Percentiles rank a stretch among this genome's conserved stretches.
These are phyloP conservation scores for Drosophila suzukii DNA, from an alignment of 1,140 invertebrate species.

Conservation along the genomic window DNA sequence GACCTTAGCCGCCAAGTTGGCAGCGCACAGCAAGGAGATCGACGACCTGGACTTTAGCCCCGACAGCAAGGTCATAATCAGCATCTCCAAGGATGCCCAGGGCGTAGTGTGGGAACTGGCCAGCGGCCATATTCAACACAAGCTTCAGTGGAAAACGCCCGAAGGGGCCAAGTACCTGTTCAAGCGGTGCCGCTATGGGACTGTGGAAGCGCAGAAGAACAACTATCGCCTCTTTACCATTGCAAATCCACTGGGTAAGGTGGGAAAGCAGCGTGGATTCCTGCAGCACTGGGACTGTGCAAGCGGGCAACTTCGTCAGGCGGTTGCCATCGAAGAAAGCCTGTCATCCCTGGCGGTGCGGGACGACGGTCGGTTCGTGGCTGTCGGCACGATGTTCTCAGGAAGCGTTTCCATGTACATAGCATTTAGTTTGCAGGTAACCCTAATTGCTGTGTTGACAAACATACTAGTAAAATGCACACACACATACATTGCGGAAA, in stretches of 20 bases:
- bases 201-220: slow-evolving; percentile 88
- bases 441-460: not conserved
- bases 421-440: slow-evolving; percentile 95
- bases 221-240: slow-evolving; percentile 91
- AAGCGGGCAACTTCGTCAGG: slow-evolving; percentile 86
- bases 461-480: no score
- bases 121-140: slow-evolving; percentile 85
- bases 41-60: slow-evolving; percentile 96
- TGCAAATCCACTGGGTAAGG: slow-evolving; percentile 90
- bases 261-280: slow-evolving; percentile 89
- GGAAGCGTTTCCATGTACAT: slow-evolving; percentile 96
- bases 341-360: slow-evolving; percentile 94
- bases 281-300: slow-evolving; percentile 90
- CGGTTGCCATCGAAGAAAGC: slow-evolving; percentile 89
- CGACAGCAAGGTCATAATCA: slow-evolving; percentile 90
- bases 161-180: slow-evolving; percentile 92
- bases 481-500: no score
- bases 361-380: slow-evolving; percentile 95
- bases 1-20: slow-evolving; percentile 88
- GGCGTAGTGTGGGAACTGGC: slow-evolving; percentile 91
- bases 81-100: slow-evolving; percentile 94
- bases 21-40: slow-evolving; percentile 92
- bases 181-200: slow-evolving; percentile 92
- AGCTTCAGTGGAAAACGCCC: slow-evolving; percentile 89
- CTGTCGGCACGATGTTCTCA: slow-evolving; percentile 96